Conservation (phyloP, 2,888 invertebrate genomes). For the Microplitis manilae region DNA sequence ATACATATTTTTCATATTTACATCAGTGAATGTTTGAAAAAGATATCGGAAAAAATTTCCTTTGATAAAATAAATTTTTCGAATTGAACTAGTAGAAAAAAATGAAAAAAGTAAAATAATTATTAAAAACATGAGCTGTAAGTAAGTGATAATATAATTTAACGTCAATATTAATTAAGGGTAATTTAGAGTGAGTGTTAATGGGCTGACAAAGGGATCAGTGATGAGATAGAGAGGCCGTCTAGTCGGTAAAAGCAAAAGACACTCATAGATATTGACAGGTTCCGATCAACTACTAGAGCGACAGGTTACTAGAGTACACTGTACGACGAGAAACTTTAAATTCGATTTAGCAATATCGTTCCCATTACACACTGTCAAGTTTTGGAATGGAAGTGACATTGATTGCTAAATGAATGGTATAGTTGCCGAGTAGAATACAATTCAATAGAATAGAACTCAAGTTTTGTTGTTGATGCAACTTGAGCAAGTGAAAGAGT, state of each 20-base stretch:
- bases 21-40: no score
- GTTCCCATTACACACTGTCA: conserved; percentile 12
- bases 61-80: no score
- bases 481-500: not conserved
- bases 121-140: no score
- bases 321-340: not conserved
- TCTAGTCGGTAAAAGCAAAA: not conserved
- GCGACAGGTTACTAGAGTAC: not conserved
- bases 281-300: not conserved
- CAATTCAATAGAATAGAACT: not conserved
- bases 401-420: not conserved
- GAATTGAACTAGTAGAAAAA: no score
- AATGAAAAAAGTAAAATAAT: no score
- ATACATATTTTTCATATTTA: no score
- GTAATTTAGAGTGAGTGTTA: not conserved
- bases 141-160: no score
- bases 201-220: not conserved
- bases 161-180: not conserved
- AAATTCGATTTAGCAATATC: conserved; percentile 16
- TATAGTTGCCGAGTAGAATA: not conserved
- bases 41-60: no score
- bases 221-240: not conserved
- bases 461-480: not conserved
- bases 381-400: not conserved
- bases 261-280: conserved; percentile 22